phyloP scores from a whole-genome alignment of 2,113 vertebrate species.

The Cebus imitator region DNA sequence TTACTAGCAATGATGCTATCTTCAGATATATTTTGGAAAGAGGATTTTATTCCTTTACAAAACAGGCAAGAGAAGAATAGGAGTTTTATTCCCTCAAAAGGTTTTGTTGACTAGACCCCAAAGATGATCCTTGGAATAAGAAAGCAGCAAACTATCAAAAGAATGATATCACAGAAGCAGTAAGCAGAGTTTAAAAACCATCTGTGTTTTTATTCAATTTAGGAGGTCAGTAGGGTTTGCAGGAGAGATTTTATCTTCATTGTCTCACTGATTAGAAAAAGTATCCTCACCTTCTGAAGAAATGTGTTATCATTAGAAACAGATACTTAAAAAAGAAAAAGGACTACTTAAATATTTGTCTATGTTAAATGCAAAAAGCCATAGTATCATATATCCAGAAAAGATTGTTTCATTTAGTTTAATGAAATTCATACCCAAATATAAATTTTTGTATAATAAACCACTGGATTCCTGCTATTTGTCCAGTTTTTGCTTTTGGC shows the following conservation, averaged over 20 bases:
- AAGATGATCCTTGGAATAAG: constrained; percentile 36
- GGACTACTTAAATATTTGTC: constrained; percentile 36
- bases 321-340: constrained; percentile 9
- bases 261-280: constrained; percentile 1
- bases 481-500: constrained; percentile 32
- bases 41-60: neutral
- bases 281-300: neutral
- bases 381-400: neutral
- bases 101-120: constrained; percentile 44
- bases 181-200: constrained; percentile 47
- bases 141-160: constrained; percentile 53
- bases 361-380: neutral
- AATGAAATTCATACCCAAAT: constrained; percentile 13
- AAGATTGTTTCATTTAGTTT: constrained; percentile 16
- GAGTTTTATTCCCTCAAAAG: constrained; percentile 1
- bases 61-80: neutral
- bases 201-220: constrained; percentile 43
- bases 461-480: constrained; percentile 29
- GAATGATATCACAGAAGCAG: constrained; percentile 4
- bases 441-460: constrained; percentile 29
- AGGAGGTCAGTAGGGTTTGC: neutral
- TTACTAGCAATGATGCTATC: neutral
- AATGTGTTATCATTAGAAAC: neutral
- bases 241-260: neutral
- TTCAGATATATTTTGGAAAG: neutral